Conservation (phyloP, 2,113 vertebrate genomes). For the Junco hyemalis region DNA sequence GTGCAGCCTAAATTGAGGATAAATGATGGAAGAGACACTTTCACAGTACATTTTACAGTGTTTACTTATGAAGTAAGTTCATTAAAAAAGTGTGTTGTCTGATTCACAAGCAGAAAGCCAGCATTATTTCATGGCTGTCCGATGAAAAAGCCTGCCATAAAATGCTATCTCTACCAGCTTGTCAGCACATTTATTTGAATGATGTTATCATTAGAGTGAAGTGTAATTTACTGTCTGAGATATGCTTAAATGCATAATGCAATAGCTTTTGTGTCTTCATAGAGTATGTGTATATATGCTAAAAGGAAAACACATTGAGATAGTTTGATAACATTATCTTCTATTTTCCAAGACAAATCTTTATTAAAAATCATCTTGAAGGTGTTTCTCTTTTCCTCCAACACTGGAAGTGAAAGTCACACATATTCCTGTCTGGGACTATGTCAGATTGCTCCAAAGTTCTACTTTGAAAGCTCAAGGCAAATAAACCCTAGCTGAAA, state of each 20-base stretch:
- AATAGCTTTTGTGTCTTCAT: constrained; percentile 7
- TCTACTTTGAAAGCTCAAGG: background rate
- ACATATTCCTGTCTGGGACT: background rate
- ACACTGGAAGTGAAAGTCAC: background rate
- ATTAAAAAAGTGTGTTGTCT: background rate
- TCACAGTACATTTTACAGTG: background rate
- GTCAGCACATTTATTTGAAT: constrained; percentile 55
- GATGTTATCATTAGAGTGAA: constrained; percentile 48
- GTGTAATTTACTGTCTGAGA: constrained; percentile 45
- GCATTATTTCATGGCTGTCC: background rate
- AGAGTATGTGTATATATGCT: background rate
- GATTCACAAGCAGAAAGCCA: background rate
- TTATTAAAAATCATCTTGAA: background rate
- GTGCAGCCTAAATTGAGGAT: background rate
- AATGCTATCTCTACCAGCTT: constrained; percentile 21
- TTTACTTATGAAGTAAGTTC: background rate
- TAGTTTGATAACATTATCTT: background rate
- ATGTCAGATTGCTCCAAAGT: background rate
- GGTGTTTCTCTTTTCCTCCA: background rate
- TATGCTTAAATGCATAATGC: constrained; percentile 6
- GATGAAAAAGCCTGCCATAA: background rate
- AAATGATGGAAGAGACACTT: background rate
- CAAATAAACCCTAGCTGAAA: constrained; percentile 30
- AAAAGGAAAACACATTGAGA: background rate
- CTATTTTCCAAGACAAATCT: constrained; percentile 8